These are phyloP conservation scores for Acronicta psi DNA, from an alignment of 2,888 invertebrate species.

Conservation along the genomic window DNA sequence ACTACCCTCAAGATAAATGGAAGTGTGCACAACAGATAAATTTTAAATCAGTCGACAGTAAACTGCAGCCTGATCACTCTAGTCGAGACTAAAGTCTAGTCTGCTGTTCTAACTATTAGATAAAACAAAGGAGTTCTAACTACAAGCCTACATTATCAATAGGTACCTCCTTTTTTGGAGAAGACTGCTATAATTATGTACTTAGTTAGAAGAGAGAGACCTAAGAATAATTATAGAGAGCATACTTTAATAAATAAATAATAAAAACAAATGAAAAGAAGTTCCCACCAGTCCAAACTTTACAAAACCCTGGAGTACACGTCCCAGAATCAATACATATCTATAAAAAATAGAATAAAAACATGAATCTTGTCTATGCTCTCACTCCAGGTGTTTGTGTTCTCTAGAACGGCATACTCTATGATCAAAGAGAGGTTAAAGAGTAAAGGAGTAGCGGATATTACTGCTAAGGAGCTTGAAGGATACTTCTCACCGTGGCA, in stretches of 20 bases:
- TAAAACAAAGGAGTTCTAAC: too few species aligned
- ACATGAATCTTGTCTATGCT: conserved; percentile 75
- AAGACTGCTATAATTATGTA: too few species aligned
- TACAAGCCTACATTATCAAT: too few species aligned
- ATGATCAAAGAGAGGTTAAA: conserved; percentile 95
- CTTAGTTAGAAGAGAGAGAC: conserved; percentile 30
- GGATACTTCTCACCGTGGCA: conserved; percentile 96
- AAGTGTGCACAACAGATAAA: too few species aligned
- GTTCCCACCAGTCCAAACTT: conserved; percentile 58
- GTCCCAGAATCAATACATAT: conserved; percentile 29
- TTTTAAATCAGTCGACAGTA: too few species aligned
- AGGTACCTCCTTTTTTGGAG: too few species aligned
- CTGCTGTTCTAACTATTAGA: too few species aligned
- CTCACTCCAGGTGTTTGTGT: conserved; percentile 95
- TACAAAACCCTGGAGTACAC: conserved; percentile 63
- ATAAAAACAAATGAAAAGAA: conserved; percentile 59
- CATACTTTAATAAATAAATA: background rate
- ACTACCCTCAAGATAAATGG: too few species aligned
- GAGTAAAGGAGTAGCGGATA: conserved; percentile 92
- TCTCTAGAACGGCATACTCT: conserved; percentile 94
- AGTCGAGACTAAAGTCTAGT: too few species aligned
- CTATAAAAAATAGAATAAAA: conserved; percentile 39
- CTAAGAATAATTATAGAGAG: background rate
- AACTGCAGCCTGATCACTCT: too few species aligned
- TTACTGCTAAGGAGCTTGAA: conserved; percentile 92